Percentiles rank a stretch among this genome's conserved stretches.
phyloP scores from a whole-genome alignment of 2,888 invertebrate genomes.

The Nasonia oneida region DNA sequence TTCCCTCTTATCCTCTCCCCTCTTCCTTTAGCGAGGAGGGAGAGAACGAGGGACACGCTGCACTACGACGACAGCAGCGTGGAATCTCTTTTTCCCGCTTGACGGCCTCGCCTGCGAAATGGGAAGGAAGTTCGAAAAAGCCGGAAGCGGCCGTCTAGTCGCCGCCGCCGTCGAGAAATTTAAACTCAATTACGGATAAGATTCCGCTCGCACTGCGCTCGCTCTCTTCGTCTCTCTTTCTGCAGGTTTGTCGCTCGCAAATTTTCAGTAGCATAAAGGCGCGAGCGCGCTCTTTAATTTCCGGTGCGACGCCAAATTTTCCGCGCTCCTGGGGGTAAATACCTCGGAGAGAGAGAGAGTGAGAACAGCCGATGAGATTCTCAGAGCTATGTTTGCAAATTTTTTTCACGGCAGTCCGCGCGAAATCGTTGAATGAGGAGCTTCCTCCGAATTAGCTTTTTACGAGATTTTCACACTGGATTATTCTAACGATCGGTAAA shows the following conservation, averaged over 20 bases:
- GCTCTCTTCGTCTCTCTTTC: neutral
- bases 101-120: conserved; percentile 43
- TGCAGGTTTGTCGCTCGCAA: conserved; percentile 22
- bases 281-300: conserved; percentile 46
- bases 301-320: conserved; percentile 46
- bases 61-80: neutral
- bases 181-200: conserved; percentile 62
- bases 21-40: neutral
- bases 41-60: neutral
- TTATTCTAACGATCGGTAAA: neutral
- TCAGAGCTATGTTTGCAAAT: neutral
- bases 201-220: conserved; percentile 33
- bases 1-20: conserved; percentile 43
- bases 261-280: neutral
- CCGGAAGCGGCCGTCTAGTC: conserved; percentile 41
- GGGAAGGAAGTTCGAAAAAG: conserved; percentile 61
- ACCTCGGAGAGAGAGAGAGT: neutral
- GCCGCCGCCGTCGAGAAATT: conserved; percentile 48
- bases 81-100: conserved; percentile 32
- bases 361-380: neutral
- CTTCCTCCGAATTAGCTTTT: too few species aligned
- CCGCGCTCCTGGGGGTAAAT: conserved; percentile 16
- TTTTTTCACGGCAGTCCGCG: neutral
- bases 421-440: neutral
- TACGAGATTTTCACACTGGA: too few species aligned